Evolutionary conservation across 2,888 invertebrate genomes (phyloP).

Genomic region (Trichopria drosophilae): DNA sequence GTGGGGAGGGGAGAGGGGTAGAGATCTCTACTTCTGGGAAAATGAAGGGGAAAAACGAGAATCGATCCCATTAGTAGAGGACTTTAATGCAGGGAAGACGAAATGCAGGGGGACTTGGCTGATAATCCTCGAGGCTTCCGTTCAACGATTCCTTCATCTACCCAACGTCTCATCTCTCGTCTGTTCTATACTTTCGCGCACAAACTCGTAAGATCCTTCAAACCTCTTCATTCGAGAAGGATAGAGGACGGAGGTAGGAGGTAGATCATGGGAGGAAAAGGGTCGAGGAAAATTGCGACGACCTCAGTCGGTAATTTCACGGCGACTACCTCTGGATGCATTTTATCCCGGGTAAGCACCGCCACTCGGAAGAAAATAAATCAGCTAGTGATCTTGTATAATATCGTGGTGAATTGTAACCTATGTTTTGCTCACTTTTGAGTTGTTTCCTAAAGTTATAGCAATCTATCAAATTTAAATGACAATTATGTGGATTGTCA

Average conservation of each 20-base stretch:
- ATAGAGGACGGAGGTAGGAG: conserved; percentile 19
- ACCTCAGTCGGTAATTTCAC: conserved; percentile 47
- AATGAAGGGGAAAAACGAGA: conserved; percentile 20
- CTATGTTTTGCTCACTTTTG: too few relatives aligned
- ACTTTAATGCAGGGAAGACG: conserved; percentile 44
- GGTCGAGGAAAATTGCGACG: conserved; percentile 30
- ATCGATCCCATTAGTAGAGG: conserved; percentile 50
- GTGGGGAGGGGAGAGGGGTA: conserved; percentile 7
- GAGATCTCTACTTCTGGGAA: too few relatives aligned
- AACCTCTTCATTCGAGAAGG: conserved; percentile 27
- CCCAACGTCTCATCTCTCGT: conserved; percentile 17
- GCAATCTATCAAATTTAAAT: too few relatives aligned
- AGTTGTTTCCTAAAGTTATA: too few relatives aligned
- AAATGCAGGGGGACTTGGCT: conserved; percentile 41
- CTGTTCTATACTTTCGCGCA: conserved; percentile 27
- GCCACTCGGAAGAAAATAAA: conserved; percentile 37
- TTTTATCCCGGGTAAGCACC: conserved; percentile 39
- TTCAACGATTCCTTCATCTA: conserved; percentile 21
- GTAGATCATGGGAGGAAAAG: neutral
- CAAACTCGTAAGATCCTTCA: conserved; percentile 31
- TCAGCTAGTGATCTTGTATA: conserved; percentile 25
- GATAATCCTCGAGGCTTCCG: conserved; percentile 43
- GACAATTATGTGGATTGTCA: too few relatives aligned
- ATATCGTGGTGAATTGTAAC: too few relatives aligned
- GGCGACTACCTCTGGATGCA: conserved; percentile 46